Conservation (phyloP, 2,888 invertebrate genomes). For the Leucophora obtusa region DNA sequence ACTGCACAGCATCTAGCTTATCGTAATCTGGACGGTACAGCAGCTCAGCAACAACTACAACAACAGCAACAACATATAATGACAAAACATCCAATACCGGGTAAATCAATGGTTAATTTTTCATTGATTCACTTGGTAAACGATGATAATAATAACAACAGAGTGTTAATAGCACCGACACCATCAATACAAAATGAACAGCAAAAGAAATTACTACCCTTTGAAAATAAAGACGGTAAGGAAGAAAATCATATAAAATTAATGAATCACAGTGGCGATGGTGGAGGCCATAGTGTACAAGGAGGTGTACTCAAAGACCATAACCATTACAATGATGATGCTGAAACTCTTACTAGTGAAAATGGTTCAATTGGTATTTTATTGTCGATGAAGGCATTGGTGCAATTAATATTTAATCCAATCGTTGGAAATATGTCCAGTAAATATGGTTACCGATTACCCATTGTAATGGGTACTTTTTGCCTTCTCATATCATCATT, state of each 20-base stretch:
- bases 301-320: slow-evolving; percentile 40
- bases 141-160: slow-evolving; percentile 65
- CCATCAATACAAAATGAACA: slow-evolving; percentile 42
- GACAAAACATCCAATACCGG: slow-evolving; percentile 78
- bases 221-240: slow-evolving; percentile 52
- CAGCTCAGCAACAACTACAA: slow-evolving; percentile 31
- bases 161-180: slow-evolving; percentile 63
- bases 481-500: slow-evolving; percentile 84
- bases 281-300: neutral
- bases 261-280: slow-evolving; percentile 15
- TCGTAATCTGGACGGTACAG: slow-evolving; percentile 71
- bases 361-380: slow-evolving; percentile 85
- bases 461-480: slow-evolving; percentile 84
- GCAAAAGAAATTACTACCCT: slow-evolving; percentile 38
- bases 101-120: slow-evolving; percentile 77
- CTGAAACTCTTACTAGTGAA: slow-evolving; percentile 80
- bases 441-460: slow-evolving; percentile 83
- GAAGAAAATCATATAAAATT: slow-evolving; percentile 36
- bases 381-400: slow-evolving; percentile 88
- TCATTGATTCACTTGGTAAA: slow-evolving; percentile 70
- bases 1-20: slow-evolving; percentile 73
- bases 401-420: slow-evolving; percentile 88
- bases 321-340: slow-evolving; percentile 23
- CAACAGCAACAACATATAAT: slow-evolving; percentile 66
- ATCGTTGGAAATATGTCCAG: slow-evolving; percentile 85